Evolutionary conservation across 2,113 vertebrate genomes (phyloP), one percentile per base, ranked within the genome.

Genomic region (Globicephala melas): DNA sequence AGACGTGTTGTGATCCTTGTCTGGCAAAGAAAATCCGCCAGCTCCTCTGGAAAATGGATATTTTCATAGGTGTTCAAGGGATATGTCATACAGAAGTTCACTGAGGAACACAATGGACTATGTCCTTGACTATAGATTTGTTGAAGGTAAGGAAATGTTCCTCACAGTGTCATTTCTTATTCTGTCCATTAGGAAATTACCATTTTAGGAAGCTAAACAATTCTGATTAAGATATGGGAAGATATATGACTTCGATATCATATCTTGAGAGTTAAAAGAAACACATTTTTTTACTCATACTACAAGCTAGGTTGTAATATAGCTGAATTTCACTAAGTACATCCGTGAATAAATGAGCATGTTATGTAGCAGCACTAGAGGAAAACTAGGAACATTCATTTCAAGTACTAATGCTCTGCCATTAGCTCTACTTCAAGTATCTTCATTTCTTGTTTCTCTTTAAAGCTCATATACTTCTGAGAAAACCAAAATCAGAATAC

Each of bases 391-490:
- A 86, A 71, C 7, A 89, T 31, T 79, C n/a, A 92, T 81, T 92
- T 55, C 86, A 90, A 95, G 81, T 41, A 82, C 41, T 82, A 95
- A 82, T 93, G 14, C 2, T 77, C n/a, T 83, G 10, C 2, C 7
- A 87, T 26, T 58, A 70, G 53, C 26, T 91, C n/a, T 90, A 77
- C n/a, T 96, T 97, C 67, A 92, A 70, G 11, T 60, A 55, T 62
- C 90, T 90, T 79, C 26, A 44, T 82, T 77, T 89, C 5, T 36
- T 70, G 92, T 87, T 88, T 60, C 26, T 89, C 20, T 44, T 71
- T 94, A 65, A 79, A 95, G 18, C 28, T 62, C 21, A 6, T 73
- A 80, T 63, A 33, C 14, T 70, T 65, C 36, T 50, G 8, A 90
- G 67, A 87, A 79, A 73, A 58, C 8, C 14, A 92, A 93, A 93